Conservation (phyloP, 1,140 invertebrate genomes). For the Solenopsis fugax region DNA sequence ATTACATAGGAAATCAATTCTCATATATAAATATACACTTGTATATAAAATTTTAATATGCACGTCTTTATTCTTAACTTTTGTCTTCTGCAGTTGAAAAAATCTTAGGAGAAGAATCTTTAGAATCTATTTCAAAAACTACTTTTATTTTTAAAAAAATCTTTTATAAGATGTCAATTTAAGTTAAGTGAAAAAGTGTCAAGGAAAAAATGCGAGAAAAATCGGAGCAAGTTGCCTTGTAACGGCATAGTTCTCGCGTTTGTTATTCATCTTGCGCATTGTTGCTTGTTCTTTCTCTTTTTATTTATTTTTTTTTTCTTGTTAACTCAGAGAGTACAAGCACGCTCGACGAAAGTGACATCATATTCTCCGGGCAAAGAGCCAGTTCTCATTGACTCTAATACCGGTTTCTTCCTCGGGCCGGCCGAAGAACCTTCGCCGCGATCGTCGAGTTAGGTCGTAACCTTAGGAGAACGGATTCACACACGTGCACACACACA, state of each 20-base stretch:
- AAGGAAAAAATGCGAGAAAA: slow-evolving; percentile 31
- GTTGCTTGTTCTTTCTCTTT: not conserved
- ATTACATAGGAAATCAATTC: not conserved
- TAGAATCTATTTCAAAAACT: not conserved
- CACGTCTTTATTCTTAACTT: not conserved
- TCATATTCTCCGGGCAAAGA: slow-evolving; percentile 40
- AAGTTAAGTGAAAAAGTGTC: slow-evolving; percentile 3
- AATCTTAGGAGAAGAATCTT: not conserved
- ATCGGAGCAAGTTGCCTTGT: slow-evolving; percentile 5
- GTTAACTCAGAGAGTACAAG: not conserved
- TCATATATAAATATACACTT: not conserved
- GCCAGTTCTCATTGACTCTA: slow-evolving; percentile 53
- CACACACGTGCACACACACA: not conserved
- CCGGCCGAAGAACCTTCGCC: slow-evolving; percentile 28
- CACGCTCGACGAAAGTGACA: slow-evolving; percentile 44
- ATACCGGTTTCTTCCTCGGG: slow-evolving; percentile 42
- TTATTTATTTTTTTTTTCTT: slow-evolving; percentile 15
- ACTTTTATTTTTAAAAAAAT: not conserved
- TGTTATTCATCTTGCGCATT: slow-evolving; percentile 29
- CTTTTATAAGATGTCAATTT: not conserved
- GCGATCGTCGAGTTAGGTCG: slow-evolving; percentile 25
- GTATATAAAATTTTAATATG: not conserved
- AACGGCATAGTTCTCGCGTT: not conserved
- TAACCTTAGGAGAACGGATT: slow-evolving; percentile 37
- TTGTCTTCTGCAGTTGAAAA: not conserved